These are phyloP conservation scores for Oceanodroma leucorhoa DNA, from an alignment of 2,797 vertebrate genomes.

Conservation along the genomic window DNA sequence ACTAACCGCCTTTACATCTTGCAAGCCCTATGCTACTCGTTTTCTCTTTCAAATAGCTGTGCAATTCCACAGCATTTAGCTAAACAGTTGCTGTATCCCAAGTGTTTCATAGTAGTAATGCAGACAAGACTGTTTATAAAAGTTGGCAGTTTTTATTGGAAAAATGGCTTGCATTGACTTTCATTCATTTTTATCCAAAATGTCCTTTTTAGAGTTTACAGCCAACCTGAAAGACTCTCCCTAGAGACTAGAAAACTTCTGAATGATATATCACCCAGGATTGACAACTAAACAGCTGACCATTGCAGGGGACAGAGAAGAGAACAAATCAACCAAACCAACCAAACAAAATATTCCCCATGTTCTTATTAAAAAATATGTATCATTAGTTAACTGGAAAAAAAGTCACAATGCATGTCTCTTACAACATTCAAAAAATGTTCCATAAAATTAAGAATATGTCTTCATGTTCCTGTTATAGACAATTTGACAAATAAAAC, in stretches of 20 bases:
- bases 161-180: neutral
- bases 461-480: neutral
- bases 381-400: too few species aligned
- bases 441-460: neutral
- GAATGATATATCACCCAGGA: neutral
- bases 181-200: neutral
- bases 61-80: neutral
- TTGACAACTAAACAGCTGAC: neutral
- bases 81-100: neutral
- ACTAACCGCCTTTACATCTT: neutral
- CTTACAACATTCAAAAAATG: neutral
- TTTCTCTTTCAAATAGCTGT: neutral
- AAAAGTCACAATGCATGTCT: neutral
- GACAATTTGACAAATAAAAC: neutral
- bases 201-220: neutral
- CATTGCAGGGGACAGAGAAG: accelerated
- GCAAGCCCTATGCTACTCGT: neutral
- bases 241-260: neutral
- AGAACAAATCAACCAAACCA: neutral
- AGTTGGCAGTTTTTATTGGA: neutral
- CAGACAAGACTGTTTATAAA: neutral
- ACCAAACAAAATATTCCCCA: accelerated
- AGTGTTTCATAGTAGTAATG: neutral
- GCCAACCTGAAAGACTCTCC: neutral
- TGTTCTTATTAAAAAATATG: neutral